Conservation (phyloP, 2,797 vertebrate species). For the Amazonetta brasiliensis region DNA sequence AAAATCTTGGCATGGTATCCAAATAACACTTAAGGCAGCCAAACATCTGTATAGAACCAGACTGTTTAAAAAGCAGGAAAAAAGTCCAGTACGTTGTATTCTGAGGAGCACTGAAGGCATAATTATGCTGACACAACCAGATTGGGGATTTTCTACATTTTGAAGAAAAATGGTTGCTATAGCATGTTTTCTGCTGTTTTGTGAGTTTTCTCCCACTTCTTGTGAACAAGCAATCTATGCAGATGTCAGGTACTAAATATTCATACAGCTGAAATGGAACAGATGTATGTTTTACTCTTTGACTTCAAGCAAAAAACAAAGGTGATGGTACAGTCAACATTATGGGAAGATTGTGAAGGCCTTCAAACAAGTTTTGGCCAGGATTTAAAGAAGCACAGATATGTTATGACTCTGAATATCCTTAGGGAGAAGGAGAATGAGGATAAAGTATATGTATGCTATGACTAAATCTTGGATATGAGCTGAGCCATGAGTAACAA, state of each 20-base stretch:
- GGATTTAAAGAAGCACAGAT: neutral
- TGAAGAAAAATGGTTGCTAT: neutral
- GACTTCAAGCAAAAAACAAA: neutral
- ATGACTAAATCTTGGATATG: neutral
- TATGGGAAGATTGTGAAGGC: neutral
- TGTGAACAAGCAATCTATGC: neutral
- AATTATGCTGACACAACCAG: neutral
- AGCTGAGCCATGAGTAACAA: neutral
- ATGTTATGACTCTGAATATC: neutral
- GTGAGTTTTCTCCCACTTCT: neutral
- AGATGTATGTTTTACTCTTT: neutral
- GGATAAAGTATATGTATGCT: neutral
- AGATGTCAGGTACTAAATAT: neutral
- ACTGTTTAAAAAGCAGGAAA: neutral
- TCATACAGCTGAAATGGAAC: neutral
- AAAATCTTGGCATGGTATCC: neutral
- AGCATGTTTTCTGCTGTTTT: neutral
- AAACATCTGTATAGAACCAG: neutral
- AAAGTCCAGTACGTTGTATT: neutral
- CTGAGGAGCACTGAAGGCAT: neutral
- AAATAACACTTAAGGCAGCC: neutral
- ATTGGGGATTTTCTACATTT: neutral
- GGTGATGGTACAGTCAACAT: neutral
- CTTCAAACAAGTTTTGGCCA: neutral
- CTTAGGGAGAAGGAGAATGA: neutral